Base-by-base conservation (phyloP, 2,797 vertebrate genomes). In the Mustela erminea region DNA sequence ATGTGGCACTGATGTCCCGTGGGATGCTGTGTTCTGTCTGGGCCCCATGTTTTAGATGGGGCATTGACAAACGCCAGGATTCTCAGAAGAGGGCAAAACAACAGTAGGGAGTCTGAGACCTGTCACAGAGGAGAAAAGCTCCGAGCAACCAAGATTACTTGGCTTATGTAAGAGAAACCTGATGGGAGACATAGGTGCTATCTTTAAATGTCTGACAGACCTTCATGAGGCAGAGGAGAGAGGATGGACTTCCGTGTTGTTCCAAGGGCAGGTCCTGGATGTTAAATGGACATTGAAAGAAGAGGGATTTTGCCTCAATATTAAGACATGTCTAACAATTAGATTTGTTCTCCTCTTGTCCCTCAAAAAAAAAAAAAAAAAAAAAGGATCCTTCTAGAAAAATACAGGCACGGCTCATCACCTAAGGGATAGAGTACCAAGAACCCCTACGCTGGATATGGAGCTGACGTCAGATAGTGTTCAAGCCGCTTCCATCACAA, bases 261-360 rank as follows among this genome's bases (percentile, higher is more conserved):
- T 81, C 43, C 72, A 84, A 89, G 21, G 80, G 35, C 41, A 96
- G 27, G 21, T 58, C n/a, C 62, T 32, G 11, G 84, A 60, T 95
- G 96, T 82, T 66, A 89, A 74, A 38, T 7, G 23, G 54, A 62
- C 94, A 27, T 62, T 58, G 62, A 93, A 90, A 84, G 74, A 68
- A 70, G 56, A 27, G 60, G 72, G 38, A 74, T 23, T 64, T 7
- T 90, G 64, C 35, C 14, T 95, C 52, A 83, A 38, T 54, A 84
- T 38, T 64, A 93, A 88, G 74, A 85, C 64, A 88, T 83, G 92
- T 60, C 43, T 95, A 97, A 93, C 38, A 75, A 93, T 58, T 46
- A 92, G 25, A 96, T 96, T 54, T 77, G 84, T 7, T 78, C 54
- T 88, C 23, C 32, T 91, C 7, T 54, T 29, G 4, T 87, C 56